Evolutionary conservation across 2,797 vertebrate species (phyloP).

Genomic region (Microctenopoma steveboyesi): DNA sequence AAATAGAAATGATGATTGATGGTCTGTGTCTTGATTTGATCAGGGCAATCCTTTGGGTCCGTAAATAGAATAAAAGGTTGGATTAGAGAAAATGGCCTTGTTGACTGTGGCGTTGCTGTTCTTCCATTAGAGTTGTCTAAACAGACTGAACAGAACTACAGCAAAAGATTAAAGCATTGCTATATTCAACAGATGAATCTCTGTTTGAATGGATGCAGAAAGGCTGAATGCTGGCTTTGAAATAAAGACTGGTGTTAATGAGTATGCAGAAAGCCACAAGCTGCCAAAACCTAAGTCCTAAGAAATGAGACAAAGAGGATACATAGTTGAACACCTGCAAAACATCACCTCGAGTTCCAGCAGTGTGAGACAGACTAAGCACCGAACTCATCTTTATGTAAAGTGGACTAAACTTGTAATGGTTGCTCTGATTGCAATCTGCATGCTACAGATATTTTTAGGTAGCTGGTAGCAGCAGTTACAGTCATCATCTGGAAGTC

Average conservation of each 20-base stretch:
- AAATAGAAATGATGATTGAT: conserved; percentile 57
- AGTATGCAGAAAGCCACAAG: conserved; percentile 22
- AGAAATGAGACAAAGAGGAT: conserved; percentile 10
- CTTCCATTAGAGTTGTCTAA: neutral
- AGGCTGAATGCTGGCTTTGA: neutral
- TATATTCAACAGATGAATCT: neutral
- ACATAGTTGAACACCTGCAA: conserved; percentile 13
- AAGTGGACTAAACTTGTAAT: conserved; percentile 14
- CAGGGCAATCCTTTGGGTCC: conserved; percentile 25
- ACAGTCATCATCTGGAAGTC: conserved; percentile 41
- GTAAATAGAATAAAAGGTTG: conserved; percentile 44
- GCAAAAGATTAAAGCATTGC: neutral
- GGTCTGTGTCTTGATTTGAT: conserved; percentile 49
- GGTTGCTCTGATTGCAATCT: conserved; percentile 16
- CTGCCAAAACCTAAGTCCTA: conserved; percentile 14
- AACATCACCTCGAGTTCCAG: conserved; percentile 27
- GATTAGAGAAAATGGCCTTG: conserved; percentile 20
- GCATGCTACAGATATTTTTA: conserved; percentile 51
- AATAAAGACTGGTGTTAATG: conserved; percentile 33
- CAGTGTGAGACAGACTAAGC: conserved; percentile 11
- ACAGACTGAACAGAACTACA: neutral
- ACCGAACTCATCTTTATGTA: conserved; percentile 8
- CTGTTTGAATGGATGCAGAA: neutral
- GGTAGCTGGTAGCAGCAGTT: conserved; percentile 45
- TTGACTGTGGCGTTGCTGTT: neutral